These are phyloP conservation scores for Eudemis profundana DNA, from an alignment of 2,888 invertebrate species.

Conservation along the genomic window DNA sequence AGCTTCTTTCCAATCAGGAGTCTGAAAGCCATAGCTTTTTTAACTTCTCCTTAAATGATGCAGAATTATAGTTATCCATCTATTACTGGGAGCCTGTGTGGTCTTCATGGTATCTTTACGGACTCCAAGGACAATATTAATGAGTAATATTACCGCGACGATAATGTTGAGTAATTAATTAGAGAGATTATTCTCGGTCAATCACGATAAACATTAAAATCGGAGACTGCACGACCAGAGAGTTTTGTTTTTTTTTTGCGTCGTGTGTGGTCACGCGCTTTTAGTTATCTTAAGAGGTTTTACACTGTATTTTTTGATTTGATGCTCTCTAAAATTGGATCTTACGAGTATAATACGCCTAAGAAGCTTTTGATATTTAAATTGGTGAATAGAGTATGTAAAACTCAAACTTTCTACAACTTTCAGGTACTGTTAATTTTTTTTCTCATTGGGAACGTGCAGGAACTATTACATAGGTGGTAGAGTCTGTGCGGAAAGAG, in stretches of 20 bases:
- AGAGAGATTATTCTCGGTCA: slow-evolving; percentile 11
- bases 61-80: background rate
- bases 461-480: too few species aligned
- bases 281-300: slow-evolving; percentile 49
- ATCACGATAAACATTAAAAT: slow-evolving; percentile 19
- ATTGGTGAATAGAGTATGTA: too few species aligned
- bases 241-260: slow-evolving; percentile 47
- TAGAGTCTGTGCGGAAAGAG: too few species aligned
- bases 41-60: too few species aligned
- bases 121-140: slow-evolving; percentile 25
- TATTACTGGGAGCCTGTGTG: background rate
- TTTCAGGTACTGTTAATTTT: too few species aligned
- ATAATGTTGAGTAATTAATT: slow-evolving; percentile 27
- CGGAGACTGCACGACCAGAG: background rate
- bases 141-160: slow-evolving; percentile 8
- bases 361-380: too few species aligned
- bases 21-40: too few species aligned
- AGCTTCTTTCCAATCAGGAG: too few species aligned
- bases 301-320: background rate
- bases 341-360: background rate
- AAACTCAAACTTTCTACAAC: too few species aligned
- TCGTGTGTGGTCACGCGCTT: slow-evolving; percentile 70
- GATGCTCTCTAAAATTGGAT: background rate
- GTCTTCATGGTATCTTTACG: background rate
- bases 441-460: too few species aligned